These are phyloP conservation scores for Tenodera sinensis DNA, from an alignment of 2,888 invertebrate genomes.

Conservation along the genomic window DNA sequence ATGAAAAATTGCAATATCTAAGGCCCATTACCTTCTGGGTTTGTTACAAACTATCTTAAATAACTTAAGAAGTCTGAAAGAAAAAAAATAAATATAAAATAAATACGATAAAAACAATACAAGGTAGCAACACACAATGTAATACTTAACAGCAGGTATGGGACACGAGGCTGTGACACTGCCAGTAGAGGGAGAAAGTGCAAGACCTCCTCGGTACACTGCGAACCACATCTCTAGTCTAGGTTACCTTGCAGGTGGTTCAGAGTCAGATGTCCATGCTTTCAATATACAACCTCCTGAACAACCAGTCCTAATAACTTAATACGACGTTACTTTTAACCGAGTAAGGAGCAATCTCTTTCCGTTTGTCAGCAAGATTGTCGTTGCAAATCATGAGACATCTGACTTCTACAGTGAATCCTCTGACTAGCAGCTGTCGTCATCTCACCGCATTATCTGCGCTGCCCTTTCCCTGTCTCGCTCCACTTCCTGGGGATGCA, in stretches of 20 bases:
- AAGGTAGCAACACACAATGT: neutral
- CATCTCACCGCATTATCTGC: constrained; percentile 52
- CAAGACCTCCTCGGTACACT: neutral
- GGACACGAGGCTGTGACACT: neutral
- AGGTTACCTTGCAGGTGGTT: neutral
- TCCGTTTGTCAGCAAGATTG: neutral
- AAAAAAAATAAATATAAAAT: neutral
- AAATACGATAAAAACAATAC: neutral
- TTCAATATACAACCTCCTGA: neutral
- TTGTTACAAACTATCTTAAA: neutral
- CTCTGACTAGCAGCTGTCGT: constrained; percentile 12
- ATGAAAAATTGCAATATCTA: neutral
- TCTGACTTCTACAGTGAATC: neutral
- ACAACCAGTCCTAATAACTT: too few relatives aligned
- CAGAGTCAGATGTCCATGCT: neutral
- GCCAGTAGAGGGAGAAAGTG: neutral
- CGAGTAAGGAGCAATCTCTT: neutral
- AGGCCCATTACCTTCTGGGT: neutral
- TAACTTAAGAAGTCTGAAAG: neutral
- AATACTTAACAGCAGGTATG: neutral
- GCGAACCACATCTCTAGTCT: neutral
- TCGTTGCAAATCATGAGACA: neutral
- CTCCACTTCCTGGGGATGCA: constrained; percentile 63
- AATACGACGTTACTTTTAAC: too few relatives aligned
- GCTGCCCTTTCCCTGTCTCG: constrained; percentile 53